Evolutionary conservation across 2,888 invertebrate species (phyloP), one percentile per base, ranked within the genome.

Genomic region (Psylliodes chrysocephalus): DNA sequence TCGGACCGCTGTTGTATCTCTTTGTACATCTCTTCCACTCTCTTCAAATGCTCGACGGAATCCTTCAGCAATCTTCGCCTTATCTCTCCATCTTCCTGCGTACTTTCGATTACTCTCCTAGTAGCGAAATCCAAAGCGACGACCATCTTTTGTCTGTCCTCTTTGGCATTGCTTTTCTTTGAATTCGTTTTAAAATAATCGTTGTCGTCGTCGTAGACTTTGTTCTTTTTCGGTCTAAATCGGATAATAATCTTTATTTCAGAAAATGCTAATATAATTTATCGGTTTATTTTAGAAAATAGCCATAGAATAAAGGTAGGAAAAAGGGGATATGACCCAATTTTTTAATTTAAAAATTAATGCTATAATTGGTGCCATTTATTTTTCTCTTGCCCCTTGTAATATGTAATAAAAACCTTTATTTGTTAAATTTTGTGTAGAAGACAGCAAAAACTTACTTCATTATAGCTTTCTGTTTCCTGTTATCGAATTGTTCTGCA

Each of bases 171-270:
- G 10, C 69, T 86, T 79, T 95, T 93, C 18, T 90, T 90, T 70
- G 92, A 93, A 76, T 88, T 89, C 30, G 90, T 87, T 75, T 90
- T 89, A 80, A 94, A 98, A 82, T 98, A 98, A 81, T 98, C 98
- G 68, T 91, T 89, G 79, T 98, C 95, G 79, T 98, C 98, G 80
- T 98, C 98, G 44, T 93, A 94, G 4, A 96, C 93, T 77, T 87
- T 88, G 1, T 90, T 91, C 60, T 92, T 70, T 66, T 75, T 76
- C 6, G 69, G 77, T 40, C 76, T 77, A 60, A 71, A 67, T n/a
- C n/a, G n/a, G n/a, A n/a, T n/a, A n/a, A n/a, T n/a, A n/a, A n/a
- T n/a, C n/a, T n/a, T n/a, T n/a, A n/a, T n/a, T n/a, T n/a, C n/a
- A n/a, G n/a, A n/a, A n/a, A n/a, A n/a, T n/a, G n/a, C n/a, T n/a